Base-by-base conservation (phyloP, 2,113 vertebrate genomes). In the Varanus salvator region DNA sequence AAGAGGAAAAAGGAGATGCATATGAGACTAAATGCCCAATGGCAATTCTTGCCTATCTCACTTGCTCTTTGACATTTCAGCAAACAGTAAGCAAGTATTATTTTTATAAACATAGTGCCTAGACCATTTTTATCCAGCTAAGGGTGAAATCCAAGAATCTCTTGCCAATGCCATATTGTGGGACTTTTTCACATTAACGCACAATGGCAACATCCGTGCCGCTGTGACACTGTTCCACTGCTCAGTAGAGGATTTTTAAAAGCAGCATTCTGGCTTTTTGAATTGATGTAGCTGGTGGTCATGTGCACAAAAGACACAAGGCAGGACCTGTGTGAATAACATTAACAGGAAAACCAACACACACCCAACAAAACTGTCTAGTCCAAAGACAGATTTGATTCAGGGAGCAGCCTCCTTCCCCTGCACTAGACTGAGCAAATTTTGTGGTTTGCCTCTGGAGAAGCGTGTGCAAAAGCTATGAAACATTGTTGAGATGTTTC, bases 401-500 rank as follows among this genome's bases (percentile, higher is more conserved):
- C 44, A 44, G 34, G 21, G 72, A 29, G 34, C 6, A 48, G 25
- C 3, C 57, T 48, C 17, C 72, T 14, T 74, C 71, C 71, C 50
- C n/a, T 38, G 21, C 23, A 21, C 74, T 81, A 64, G 7, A 9
- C 27, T 76, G 5, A 25, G 3, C 38, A 23, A 9, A 60, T 94
- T 72, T 86, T 86, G 64, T 87, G 94, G 92, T 85, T 91, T 95
- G 91, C 74, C 48, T 85, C 88, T 84, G 93, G 90, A 91, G 85
- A 94, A 93, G 76, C 57, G 29, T 76, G 27, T n/a, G 54, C 52
- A 54, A 54, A 0, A 85, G 31, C 84, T 57, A 93, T 81, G 87
- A 34, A 68, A 50, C 91, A 91, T 93, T n/a, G 92, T 75, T 23
- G 78, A 89, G 91, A 91, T 85, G 87, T 76, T 69, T 0, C 90